Conservation (phyloP, 92 coral and sea anemone genomes). For the Heliopora coerulea region DNA sequence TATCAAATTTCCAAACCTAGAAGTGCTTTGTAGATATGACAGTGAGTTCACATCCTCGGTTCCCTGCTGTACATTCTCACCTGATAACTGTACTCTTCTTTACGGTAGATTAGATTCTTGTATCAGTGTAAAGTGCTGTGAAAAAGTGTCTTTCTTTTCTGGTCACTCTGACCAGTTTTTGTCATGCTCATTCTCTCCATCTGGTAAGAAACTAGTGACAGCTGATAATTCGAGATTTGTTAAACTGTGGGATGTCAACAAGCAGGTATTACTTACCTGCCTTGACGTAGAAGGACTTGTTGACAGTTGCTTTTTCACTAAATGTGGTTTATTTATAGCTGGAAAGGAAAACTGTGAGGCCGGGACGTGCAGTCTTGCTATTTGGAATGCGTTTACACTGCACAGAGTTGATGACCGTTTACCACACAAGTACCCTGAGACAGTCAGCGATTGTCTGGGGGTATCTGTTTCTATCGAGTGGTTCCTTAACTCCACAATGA, state of each 20-base stretch:
- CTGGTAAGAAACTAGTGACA: background rate
- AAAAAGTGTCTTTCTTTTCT: background rate
- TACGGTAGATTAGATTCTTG: no score
- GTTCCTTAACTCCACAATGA: background rate
- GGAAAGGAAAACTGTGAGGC: background rate
- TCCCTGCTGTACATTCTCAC: no score
- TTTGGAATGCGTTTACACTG: background rate
- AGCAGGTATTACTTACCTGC: background rate
- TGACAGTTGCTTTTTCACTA: background rate
- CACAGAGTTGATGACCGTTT: background rate
- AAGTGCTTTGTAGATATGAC: background rate
- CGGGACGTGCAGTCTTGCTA: background rate
- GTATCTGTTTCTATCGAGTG: background rate
- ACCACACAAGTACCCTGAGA: background rate
- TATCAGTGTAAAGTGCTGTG: no score
- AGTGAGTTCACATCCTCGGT: background rate
- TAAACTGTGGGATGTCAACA: conserved; percentile 8
- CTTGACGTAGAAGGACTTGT: background rate
- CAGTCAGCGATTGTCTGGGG: background rate
- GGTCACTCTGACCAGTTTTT: background rate
- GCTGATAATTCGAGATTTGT: background rate
- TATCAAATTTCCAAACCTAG: background rate
- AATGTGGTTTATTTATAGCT: conserved; percentile 1
- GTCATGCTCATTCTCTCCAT: conserved; percentile 2
- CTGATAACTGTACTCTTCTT: no score